phyloP scores from a whole-genome alignment of 2,113 vertebrate genomes.

The Leucoraja erinaceus region DNA sequence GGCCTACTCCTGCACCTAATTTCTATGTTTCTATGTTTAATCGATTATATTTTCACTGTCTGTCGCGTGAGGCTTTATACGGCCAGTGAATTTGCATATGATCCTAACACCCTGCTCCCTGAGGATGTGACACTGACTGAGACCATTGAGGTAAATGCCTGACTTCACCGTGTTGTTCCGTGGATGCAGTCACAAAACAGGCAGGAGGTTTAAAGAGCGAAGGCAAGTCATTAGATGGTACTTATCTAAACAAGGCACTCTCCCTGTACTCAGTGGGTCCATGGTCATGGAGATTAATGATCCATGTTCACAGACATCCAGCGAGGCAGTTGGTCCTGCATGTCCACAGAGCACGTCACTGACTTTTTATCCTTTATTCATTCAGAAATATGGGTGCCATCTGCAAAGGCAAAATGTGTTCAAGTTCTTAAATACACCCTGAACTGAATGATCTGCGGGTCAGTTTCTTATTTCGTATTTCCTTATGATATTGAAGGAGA shows the following conservation, averaged over 20 bases:
- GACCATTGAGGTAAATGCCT: too few relatives aligned
- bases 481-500: too few relatives aligned
- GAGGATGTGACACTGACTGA: too few relatives aligned
- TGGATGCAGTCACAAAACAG: conserved; percentile 47
- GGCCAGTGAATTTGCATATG: conserved; percentile 49
- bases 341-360: neutral
- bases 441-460: too few relatives aligned
- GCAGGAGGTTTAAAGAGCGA: conserved; percentile 36
- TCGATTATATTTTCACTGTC: conserved; percentile 34
- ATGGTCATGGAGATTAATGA: neutral
- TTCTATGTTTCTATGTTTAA: too few relatives aligned
- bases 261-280: neutral
- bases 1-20: too few relatives aligned
- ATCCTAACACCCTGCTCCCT: conserved; percentile 43
- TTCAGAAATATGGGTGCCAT: too few relatives aligned
- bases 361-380: neutral
- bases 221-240: neutral
- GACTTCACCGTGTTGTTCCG: conserved; percentile 38
- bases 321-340: neutral
- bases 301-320: neutral
- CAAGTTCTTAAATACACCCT: too few relatives aligned
- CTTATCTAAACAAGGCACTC: neutral
- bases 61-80: conserved; percentile 40
- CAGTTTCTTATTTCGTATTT: too few relatives aligned
- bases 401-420: too few relatives aligned